Base-by-base conservation (phyloP, 2,888 invertebrate species). In the Drosophila niveifrons region DNA sequence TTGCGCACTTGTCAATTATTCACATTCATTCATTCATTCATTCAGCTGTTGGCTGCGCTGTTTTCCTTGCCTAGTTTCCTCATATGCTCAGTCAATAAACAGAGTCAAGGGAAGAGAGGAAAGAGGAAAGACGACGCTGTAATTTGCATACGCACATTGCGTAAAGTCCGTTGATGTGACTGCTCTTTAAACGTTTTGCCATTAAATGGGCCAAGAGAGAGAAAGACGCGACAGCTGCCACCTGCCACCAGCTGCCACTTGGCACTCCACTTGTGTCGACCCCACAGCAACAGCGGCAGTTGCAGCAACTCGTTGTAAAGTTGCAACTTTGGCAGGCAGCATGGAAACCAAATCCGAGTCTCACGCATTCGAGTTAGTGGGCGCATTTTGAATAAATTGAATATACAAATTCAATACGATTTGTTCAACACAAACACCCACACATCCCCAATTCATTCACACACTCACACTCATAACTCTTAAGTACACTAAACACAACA, bases 1-100 rank as follows among this genome's bases (percentile, higher is more conserved):
- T 55, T 44, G 34, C 47, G 46, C 23, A 23, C 69, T 66, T 86
- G 78, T 78, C 82, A 78, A 76, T 83, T 78, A 82, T 82, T 78
- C 75, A 68, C 53, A 56, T 28, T 67, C 41, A 66, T 53, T 74
- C 52, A 67, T 17, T 53, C 46, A 58, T 23, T 36, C 51, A 53
- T 23, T 74, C 48, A 59, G 29, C 72, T 50, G 56, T 41, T 76
- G 36, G 44, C 64, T 58, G 41, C 47, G 50, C 66, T 69, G 50
- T 68, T 69, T 69, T 56, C 9, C 47, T 53, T 80, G 68, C 66
- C 51, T 48, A 66, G 72, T 82, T 82, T 82, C 66, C 85, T 70
- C 74, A 59, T 69, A 52, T 50, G 62, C 65, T 36, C 34, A 61
- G 43, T 55, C 62, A 69, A 68, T 69, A 68, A 50, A 55, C 23